Evolutionary conservation across 30 jellyfish, hydroid and myxozoan genomes (phyloP), one percentile per base, ranked within the genome.

Genomic region (Aurelia sp.): DNA sequence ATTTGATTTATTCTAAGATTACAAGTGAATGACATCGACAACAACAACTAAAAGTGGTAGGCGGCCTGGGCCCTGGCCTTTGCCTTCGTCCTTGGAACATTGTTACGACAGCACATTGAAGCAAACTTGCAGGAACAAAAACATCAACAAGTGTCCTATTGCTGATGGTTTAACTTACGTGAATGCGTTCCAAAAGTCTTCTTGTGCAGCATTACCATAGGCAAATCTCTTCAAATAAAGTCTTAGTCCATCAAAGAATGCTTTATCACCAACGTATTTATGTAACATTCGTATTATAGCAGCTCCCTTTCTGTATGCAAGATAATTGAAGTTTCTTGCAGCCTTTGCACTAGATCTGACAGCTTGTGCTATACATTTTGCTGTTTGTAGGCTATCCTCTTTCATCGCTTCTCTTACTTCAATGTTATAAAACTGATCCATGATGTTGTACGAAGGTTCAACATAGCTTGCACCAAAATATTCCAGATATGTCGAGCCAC

Each of bases 301-400:
- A 10, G 97, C 95, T 27, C 99, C 99, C 76, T 96, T 96, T 47
- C 76, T 35, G 79, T 96, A 96, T 40, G 93, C 95, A 57, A 91
- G 76, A 21, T 85, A 27, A 53, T 87, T 87, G 48, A 96, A 80
- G 55, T 85, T 94, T 21, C 79, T 80, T 7, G 88, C 80, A 10
- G 90, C 90, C 38, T 84, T 96, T 19, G 65, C 30, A 11, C 90
- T 64, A 5, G 89, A 66, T 48, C 21, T 47, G 16, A 88, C 98
- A 4, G 76, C 17, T 61, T 63, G 81, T 6, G 98, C 80, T 63
- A 93, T 78, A 35, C 95, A 86, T 27, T 83, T 76, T 41, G 98
- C 84, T 35, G 97, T 44, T 8, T 64, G 58, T 63, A 19, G 68
- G 80, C 91, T 30, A 78, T 93, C 98, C 77, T 59, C 63, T 18